Evolutionary conservation across 1,140 invertebrate species (phyloP), one percentile per base, ranked within the genome.

Genomic region (Rhagoletis zephyria): DNA sequence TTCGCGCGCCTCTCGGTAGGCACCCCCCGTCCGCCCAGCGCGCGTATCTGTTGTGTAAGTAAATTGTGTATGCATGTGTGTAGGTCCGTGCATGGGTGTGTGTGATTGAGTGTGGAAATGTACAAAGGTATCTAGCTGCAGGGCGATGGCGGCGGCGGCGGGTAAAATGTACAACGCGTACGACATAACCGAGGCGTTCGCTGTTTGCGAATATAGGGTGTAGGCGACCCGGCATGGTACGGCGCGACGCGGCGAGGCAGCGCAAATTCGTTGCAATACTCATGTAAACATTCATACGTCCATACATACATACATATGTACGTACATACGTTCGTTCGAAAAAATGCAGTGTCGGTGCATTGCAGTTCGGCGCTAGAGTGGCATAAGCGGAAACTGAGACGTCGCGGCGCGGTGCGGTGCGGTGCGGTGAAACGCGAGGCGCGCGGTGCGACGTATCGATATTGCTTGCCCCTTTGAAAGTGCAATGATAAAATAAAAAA

Each of bases 301-400:
- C 30, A 30, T 70, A 45, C 40, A 40, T 74, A 81, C 16, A 14
- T 51, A 81, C 45, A 48, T 56, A 56, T 81, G 74, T 81, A n/a
- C 3, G 70, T 16, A n/a, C 70, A 4, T 16, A 16, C 3, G 48
- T 6, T 81, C 48, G 48, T 81, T 56, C 48, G 74, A 45, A 81
- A 30, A 81, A 81, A 81, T 81, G 74, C 74, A 81, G 48, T 81
- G 74, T 81, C 74, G 74, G 45, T 81, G 48, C 74, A 56, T 81
- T 56, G 48, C 74, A 56, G 74, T 30, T 16, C 74, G 74, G 74
- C 61, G 61, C 7, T 59, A 56, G 12, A 74, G 45, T 16, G 74
- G n/a, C n/a, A 59, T 3, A 48, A 42, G 45, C 70, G 70, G n/a
- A 7, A 48, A 81, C n/a, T 30, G 9, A 56, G 74, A 40, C 10